These are phyloP conservation scores for Otus sunia DNA, from an alignment of 2,113 vertebrate genomes.

Conservation along the genomic window DNA sequence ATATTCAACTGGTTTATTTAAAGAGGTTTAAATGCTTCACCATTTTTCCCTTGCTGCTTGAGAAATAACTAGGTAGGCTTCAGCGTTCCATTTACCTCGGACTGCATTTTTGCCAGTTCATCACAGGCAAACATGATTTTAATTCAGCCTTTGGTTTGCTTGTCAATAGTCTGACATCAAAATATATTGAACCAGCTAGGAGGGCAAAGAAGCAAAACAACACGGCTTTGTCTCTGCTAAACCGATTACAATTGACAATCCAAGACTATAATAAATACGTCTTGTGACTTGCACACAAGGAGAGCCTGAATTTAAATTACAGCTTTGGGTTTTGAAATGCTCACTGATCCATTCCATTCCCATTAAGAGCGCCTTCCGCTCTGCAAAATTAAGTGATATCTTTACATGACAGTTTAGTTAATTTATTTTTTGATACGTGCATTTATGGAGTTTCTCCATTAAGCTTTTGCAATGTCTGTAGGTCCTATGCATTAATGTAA, in stretches of 20 bases:
- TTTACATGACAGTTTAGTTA: slow-evolving; percentile 64
- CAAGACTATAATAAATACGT: slow-evolving; percentile 60
- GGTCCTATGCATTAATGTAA: slow-evolving; percentile 32
- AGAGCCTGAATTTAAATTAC: slow-evolving; percentile 63
- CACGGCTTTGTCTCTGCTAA: slow-evolving; percentile 51
- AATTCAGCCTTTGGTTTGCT: slow-evolving; percentile 18
- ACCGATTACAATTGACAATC: slow-evolving; percentile 53
- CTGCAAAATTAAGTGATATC: slow-evolving; percentile 58
- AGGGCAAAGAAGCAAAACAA: slow-evolving; percentile 47
- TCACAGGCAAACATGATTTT: slow-evolving; percentile 15
- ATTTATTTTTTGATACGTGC: slow-evolving; percentile 31
- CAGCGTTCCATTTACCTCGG: neutral
- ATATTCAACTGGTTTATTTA: neutral
- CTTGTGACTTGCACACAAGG: slow-evolving; percentile 54
- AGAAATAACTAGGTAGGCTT: neutral
- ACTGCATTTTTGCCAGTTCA: slow-evolving; percentile 21
- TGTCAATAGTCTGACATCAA: slow-evolving; percentile 49
- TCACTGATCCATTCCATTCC: slow-evolving; percentile 64
- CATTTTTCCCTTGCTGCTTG: neutral
- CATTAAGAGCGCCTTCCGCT: slow-evolving; percentile 58
- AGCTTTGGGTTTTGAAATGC: slow-evolving; percentile 64
- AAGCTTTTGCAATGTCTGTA: slow-evolving; percentile 37
- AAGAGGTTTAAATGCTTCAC: slow-evolving; percentile 8
- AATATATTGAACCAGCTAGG: slow-evolving; percentile 22
- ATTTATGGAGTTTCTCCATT: slow-evolving; percentile 43